Percentiles rank a stretch among this genome's conserved stretches.
These are phyloP conservation scores for Sander lucioperca DNA, from an alignment of 2,113 vertebrate species.

Conservation along the genomic window DNA sequence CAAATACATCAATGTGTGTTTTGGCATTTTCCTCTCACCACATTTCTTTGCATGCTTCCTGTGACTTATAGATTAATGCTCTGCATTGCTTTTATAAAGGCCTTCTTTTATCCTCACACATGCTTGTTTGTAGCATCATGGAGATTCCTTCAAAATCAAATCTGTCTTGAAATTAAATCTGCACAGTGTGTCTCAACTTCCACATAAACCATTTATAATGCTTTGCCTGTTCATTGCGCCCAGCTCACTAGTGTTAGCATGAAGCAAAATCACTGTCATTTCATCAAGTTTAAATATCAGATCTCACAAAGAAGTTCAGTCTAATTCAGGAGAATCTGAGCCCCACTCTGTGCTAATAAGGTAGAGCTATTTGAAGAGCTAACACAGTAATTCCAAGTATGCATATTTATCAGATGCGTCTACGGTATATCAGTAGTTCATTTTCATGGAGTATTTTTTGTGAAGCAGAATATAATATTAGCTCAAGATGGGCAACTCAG, in stretches of 20 bases:
- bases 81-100: neutral
- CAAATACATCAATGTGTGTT: neutral
- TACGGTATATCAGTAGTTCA: no score
- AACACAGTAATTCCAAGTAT: neutral
- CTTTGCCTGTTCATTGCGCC: neutral
- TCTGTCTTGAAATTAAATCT: neutral
- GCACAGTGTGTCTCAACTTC: neutral
- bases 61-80: neutral
- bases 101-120: neutral
- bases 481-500: neutral
- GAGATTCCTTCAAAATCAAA: no score
- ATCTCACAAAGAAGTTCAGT: neutral
- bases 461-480: neutral
- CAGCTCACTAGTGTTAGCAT: neutral
- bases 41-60: neutral
- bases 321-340: neutral
- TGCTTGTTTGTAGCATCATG: neutral
- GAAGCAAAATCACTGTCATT: constrained; percentile 11
- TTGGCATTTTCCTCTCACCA: neutral
- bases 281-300: constrained; percentile 15
- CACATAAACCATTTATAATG: neutral
- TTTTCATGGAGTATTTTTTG: neutral
- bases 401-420: neutral
- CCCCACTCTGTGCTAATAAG: neutral
- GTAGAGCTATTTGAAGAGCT: neutral